phyloP scores from a whole-genome alignment of 2,113 vertebrate genomes.

The Ranitomeya imitator region DNA sequence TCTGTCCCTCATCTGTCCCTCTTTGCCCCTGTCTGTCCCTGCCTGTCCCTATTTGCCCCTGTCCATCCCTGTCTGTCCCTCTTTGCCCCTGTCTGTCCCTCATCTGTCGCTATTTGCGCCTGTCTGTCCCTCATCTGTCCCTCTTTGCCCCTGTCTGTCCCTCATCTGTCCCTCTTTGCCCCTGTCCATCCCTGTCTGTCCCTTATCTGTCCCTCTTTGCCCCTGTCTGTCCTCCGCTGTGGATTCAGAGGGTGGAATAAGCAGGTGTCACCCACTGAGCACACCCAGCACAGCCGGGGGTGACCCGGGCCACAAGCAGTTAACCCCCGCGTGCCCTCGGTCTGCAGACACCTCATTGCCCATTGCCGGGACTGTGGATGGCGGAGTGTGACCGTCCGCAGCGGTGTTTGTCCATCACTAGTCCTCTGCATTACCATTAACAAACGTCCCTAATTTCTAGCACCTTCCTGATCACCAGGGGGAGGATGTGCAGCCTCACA shows the following conservation, averaged over 20 bases:
- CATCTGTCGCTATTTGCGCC: too few relatives aligned
- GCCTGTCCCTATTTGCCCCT: too few relatives aligned
- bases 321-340: not conserved
- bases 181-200: too few relatives aligned
- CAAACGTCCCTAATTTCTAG: not conserved
- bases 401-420: not conserved
- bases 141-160: too few relatives aligned
- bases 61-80: too few relatives aligned
- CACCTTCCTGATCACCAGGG: not conserved
- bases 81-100: too few relatives aligned
- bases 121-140: too few relatives aligned
- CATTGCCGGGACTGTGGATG: not conserved
- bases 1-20: too few relatives aligned
- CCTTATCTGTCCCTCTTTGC: too few relatives aligned
- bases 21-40: too few relatives aligned
- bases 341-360: not conserved
- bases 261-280: not conserved
- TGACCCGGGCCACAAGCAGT: not conserved
- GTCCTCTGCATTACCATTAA: not conserved
- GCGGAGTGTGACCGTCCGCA: not conserved
- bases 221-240: not conserved
- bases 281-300: not conserved
- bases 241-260: slow-evolving; percentile 33
- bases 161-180: too few relatives aligned
- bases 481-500: not conserved